These are phyloP conservation scores for Sigmodon hispidus DNA, from an alignment of 2,113 vertebrate species.

Conservation along the genomic window DNA sequence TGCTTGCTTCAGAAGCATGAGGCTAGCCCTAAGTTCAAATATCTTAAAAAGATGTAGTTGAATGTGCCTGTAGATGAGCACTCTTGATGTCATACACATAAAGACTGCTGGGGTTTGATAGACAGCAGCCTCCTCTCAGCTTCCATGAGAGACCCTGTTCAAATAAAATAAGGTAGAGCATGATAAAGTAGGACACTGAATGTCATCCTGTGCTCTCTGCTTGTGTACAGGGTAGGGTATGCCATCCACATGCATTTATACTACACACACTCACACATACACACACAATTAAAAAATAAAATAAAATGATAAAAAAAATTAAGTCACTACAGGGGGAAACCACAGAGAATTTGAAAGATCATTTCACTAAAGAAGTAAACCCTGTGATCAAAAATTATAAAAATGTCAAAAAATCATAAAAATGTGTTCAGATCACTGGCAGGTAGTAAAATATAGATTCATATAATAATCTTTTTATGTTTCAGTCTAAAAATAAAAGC, in stretches of 20 bases:
- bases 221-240: rapidly evolving
- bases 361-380: not conserved
- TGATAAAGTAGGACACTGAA: not conserved
- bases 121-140: not conserved
- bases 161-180: not conserved
- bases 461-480: not conserved
- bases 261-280: not conserved
- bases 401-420: slow-evolving; percentile 38
- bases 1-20: not conserved
- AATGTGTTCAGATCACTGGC: not conserved
- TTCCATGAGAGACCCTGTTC: not conserved
- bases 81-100: not conserved
- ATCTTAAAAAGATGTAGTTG: not conserved
- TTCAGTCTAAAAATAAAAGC: not conserved
- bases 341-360: not conserved
- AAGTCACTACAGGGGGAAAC: not conserved
- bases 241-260: not conserved
- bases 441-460: slow-evolving; percentile 15
- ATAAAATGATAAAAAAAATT: not conserved
- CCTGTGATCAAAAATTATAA: slow-evolving; percentile 22
- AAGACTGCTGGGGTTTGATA: not conserved
- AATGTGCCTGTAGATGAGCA: no score
- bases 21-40: not conserved
- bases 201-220: not conserved
- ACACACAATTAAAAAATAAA: not conserved